phyloP scores from a whole-genome alignment of 2,797 vertebrate genomes.

The Coluber constrictor region DNA sequence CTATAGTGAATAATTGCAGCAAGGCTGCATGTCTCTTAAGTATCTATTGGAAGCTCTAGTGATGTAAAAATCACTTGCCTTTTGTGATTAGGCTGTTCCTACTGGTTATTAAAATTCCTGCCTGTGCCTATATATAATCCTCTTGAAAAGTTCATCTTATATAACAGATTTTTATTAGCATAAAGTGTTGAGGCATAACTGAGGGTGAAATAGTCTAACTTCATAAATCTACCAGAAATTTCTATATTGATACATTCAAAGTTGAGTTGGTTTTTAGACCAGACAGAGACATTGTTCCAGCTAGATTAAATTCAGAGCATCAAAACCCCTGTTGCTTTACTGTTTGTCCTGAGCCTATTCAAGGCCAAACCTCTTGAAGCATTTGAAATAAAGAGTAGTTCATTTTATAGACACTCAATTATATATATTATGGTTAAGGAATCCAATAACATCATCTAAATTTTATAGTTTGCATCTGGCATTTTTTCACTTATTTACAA shows the following conservation, averaged over 20 bases:
- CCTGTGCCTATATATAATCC: not conserved
- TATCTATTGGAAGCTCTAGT: not conserved
- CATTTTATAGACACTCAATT: not conserved
- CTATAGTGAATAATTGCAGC: not conserved
- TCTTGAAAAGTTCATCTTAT: slow-evolving; percentile 18
- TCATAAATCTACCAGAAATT: not conserved
- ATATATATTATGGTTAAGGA: not conserved
- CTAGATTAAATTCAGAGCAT: not conserved
- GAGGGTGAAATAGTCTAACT: not conserved
- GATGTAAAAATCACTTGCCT: not conserved
- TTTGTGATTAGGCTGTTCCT: rapidly evolving
- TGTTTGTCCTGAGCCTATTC: not conserved
- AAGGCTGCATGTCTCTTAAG: not conserved
- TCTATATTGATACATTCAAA: not conserved
- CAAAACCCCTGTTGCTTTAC: not conserved
- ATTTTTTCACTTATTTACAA: not conserved
- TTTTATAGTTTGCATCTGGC: not conserved
- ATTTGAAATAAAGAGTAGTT: not conserved
- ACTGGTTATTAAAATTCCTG: slow-evolving; percentile 22
- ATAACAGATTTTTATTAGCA: not conserved
- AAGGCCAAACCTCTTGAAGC: not conserved
- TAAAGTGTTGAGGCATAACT: slow-evolving; percentile 16
- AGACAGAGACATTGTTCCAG: not conserved
- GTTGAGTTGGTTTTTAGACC: slow-evolving; percentile 7
- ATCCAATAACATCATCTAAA: not conserved